Conservation (phyloP, 1,140 invertebrate species). For the Asobara japonica region DNA sequence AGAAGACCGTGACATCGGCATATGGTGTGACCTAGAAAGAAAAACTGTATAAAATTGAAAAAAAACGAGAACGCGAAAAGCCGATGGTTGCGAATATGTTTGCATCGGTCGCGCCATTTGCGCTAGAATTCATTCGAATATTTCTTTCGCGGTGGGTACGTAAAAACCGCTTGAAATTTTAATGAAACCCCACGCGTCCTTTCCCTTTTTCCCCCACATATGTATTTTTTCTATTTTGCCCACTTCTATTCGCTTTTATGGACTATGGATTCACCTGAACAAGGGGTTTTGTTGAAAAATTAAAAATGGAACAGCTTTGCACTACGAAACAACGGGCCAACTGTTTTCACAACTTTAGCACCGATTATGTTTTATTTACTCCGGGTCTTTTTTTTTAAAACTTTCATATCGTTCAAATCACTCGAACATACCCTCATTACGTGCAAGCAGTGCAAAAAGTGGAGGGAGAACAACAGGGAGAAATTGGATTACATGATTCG, state of each 20-base stretch:
- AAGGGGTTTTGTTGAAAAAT: neutral
- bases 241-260: neutral
- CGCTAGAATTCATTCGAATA: conserved; percentile 34
- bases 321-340: neutral
- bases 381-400: neutral
- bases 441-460: neutral
- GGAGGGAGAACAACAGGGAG: neutral
- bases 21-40: neutral
- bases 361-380: too few relatives aligned
- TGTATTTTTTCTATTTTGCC: neutral
- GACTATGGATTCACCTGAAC: neutral
- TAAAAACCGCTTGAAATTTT: conserved; percentile 24
- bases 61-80: neutral
- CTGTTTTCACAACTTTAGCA: neutral
- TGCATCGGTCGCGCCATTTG: conserved; percentile 29
- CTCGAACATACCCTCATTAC: neutral
- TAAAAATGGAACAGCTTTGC: neutral
- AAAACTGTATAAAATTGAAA: neutral
- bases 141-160: conserved; percentile 23
- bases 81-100: conserved; percentile 27
- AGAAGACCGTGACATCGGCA: neutral
- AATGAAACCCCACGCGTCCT: neutral
- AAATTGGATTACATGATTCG: neutral
- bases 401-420: neutral
- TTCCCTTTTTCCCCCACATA: neutral